phyloP scores from a whole-genome alignment of 2,888 invertebrate species.

The Phaedon cochleariae region DNA sequence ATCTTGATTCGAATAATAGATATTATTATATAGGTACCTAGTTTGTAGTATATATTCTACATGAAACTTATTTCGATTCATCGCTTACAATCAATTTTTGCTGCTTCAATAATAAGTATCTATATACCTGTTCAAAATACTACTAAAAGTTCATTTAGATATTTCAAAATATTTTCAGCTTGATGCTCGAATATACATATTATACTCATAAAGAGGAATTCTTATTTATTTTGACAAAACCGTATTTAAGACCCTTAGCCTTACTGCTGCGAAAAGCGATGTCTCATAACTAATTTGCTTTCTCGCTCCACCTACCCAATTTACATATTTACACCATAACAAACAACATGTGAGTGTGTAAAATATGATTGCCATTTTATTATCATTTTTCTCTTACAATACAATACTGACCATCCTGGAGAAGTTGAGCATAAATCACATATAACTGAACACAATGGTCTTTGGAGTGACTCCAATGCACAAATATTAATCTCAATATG shows the following conservation, averaged over 20 bases:
- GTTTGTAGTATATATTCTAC: too few species aligned
- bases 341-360: constrained; percentile 4
- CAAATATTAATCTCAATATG: background rate
- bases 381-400: background rate
- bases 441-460: background rate
- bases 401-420: background rate
- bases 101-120: too few species aligned
- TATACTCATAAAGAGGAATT: too few species aligned
- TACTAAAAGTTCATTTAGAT: too few species aligned
- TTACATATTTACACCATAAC: constrained; percentile 18
- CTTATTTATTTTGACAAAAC: background rate
- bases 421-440: background rate
- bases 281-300: constrained; percentile 9
- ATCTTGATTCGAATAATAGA: too few species aligned
- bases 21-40: too few species aligned
- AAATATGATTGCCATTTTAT: background rate
- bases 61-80: too few species aligned
- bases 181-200: too few species aligned
- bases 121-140: too few species aligned
- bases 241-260: background rate
- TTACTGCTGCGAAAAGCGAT: background rate
- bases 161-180: too few species aligned
- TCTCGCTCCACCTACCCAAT: constrained; percentile 1
- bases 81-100: too few species aligned
- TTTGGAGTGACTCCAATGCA: background rate